Evolutionary conservation across 2,797 vertebrate genomes (phyloP), one percentile per base, ranked within the genome.

Genomic region (Anas capensis): DNA sequence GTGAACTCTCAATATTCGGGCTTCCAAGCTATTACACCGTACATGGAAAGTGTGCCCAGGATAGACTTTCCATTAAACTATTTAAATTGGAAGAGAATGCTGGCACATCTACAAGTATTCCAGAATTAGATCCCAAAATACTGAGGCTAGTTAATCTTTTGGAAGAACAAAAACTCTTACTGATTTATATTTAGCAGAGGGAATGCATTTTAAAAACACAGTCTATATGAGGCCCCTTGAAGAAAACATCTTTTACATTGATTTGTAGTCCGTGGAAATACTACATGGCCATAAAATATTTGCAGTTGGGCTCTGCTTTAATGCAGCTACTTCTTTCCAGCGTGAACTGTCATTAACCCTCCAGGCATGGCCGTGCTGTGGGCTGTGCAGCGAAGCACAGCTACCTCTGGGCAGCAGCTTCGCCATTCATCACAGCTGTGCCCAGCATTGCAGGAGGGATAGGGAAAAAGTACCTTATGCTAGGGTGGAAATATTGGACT

Each of bases 151-250:
- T 91, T 96, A 96, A 97, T 97, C 96, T 97, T 96, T 96, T 97
- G 97, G 95, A 95, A 96, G 96, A 93, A 96, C 95, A 97, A 97
- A 96, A 97, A 94, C 95, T 96, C 95, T 91, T 94, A 71, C 88
- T 97, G 97, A 95, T 97, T 97, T 97, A 97, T 97, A 97, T 97
- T 97, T 97, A 97, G 96, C 93, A 91, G 71, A 86, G 95, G 72
- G 95, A 96, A 96, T 96, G 95, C 70, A 91, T 93, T 94, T 96
- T 95, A 93, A 91, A 97, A 95, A 92, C 92, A 94, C 27, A 87
- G 89, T 76, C 73, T 97, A 84, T 96, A 94, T 31, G 96, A 97
- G 97, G 96, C 96, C 97, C 90, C 90, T 91, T 77, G 91, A 95
- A 95, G 93, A 96, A 97, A 95, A 97, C 96, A 97, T 96, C 89